Conservation (phyloP, 2,888 invertebrate species). For the Cancer borealis region DNA sequence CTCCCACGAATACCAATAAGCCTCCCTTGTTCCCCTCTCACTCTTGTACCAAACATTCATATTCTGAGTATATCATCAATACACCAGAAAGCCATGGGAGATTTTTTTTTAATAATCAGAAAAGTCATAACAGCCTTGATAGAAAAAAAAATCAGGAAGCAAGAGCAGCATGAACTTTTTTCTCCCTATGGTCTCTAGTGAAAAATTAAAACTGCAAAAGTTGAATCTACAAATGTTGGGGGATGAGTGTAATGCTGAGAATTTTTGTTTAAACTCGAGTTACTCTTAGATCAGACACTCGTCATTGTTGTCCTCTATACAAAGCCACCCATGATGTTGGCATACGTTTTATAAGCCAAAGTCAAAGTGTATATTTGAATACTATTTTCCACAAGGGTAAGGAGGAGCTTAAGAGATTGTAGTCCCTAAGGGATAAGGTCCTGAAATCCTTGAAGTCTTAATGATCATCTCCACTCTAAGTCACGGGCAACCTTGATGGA, state of each 20-base stretch:
- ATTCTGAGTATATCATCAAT: too few species aligned
- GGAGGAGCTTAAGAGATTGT: background rate
- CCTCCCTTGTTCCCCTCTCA: too few species aligned
- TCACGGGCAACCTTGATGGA: background rate
- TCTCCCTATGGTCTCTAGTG: too few species aligned
- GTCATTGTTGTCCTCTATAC: background rate
- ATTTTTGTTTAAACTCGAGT: background rate
- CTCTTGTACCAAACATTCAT: too few species aligned
- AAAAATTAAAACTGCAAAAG: too few species aligned
- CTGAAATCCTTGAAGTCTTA: background rate
- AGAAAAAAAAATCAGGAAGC: too few species aligned
- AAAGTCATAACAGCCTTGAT: too few species aligned
- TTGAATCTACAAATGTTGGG: too few species aligned
- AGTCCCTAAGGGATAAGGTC: background rate
- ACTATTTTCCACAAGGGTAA: background rate
- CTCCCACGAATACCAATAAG: too few species aligned
- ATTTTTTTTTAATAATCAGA: too few species aligned
- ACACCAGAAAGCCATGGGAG: too few species aligned
- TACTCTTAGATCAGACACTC: background rate
- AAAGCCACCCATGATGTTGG: background rate
- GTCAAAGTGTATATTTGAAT: background rate
- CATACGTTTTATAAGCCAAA: background rate
- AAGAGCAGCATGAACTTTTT: too few species aligned
- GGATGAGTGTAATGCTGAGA: background rate
- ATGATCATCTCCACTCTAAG: background rate